Evolutionary conservation across 2,797 vertebrate genomes (phyloP).

Genomic region (Podargus strigoides): DNA sequence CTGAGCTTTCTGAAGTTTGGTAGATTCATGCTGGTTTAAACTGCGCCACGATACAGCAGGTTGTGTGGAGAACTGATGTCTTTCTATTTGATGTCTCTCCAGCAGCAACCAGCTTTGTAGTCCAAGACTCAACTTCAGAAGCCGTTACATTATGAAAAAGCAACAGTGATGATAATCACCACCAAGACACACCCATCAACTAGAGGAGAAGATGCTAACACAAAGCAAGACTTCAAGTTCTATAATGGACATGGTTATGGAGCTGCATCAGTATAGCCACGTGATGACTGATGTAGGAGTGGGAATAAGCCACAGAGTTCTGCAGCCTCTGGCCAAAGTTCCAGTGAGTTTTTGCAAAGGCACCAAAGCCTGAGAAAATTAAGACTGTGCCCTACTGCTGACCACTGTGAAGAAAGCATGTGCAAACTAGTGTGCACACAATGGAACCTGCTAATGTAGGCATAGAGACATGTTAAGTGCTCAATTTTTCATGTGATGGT

Average conservation of each 20-base stretch:
- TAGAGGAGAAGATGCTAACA: background rate
- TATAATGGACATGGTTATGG: accelerated
- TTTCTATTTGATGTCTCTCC: background rate
- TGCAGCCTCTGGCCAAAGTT: background rate
- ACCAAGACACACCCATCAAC: background rate
- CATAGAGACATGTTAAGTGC: background rate
- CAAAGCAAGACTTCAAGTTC: background rate
- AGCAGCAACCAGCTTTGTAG: background rate
- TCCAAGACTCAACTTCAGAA: background rate
- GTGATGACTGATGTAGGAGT: background rate
- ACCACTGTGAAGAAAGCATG: background rate
- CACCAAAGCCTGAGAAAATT: background rate
- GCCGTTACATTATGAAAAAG: background rate
- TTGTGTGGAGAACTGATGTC: background rate
- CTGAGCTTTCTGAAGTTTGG: background rate
- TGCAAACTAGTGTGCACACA: background rate
- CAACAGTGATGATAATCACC: background rate
- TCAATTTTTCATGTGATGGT: background rate
- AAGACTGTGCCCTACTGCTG: background rate
- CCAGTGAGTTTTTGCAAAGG: background rate
- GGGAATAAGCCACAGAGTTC: background rate
- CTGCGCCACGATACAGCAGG: background rate
- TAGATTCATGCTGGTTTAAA: background rate
- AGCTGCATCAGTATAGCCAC: background rate
- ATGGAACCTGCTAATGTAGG: background rate